Percentiles rank a stretch among this genome's conserved stretches.
phyloP scores from a whole-genome alignment of 2,888 invertebrate species.

The Athalia cordata region DNA sequence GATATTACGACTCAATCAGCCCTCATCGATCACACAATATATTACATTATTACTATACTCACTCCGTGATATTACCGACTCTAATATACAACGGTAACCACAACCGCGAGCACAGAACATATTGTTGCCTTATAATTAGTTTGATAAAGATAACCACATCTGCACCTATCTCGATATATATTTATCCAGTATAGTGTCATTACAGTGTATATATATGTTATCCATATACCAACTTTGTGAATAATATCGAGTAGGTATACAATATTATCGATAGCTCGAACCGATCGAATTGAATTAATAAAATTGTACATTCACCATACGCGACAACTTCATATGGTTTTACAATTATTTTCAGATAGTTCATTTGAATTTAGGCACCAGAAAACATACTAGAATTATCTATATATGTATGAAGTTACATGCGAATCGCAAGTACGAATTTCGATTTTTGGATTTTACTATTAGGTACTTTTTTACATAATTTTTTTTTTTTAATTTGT shows the following conservation, averaged over 20 bases:
- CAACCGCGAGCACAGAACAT: conserved; percentile 25
- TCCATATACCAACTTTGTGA: too few relatives aligned
- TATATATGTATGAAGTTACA: too few relatives aligned
- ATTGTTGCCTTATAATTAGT: conserved; percentile 44
- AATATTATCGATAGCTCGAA: too few relatives aligned
- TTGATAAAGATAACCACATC: conserved; percentile 31
- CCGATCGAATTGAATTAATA: too few relatives aligned
- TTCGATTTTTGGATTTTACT: neutral
- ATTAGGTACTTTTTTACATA: neutral
- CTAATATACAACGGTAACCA: conserved; percentile 37
- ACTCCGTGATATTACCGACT: conserved; percentile 50
- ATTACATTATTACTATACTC: conserved; percentile 64
- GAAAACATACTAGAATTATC: too few relatives aligned
- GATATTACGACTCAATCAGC: conserved; percentile 70
- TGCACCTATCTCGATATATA: neutral
- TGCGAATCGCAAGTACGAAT: too few relatives aligned
- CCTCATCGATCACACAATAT: conserved; percentile 68
- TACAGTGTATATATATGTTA: neutral
- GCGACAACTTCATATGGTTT: too few relatives aligned
- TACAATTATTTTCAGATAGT: too few relatives aligned
- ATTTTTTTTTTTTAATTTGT: neutral
- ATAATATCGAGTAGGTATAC: too few relatives aligned
- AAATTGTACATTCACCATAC: too few relatives aligned
- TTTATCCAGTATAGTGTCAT: neutral
- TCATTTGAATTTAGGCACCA: too few relatives aligned